phyloP scores from a whole-genome alignment of 2,113 vertebrate genomes.

The Corythornis madagascariensis region DNA sequence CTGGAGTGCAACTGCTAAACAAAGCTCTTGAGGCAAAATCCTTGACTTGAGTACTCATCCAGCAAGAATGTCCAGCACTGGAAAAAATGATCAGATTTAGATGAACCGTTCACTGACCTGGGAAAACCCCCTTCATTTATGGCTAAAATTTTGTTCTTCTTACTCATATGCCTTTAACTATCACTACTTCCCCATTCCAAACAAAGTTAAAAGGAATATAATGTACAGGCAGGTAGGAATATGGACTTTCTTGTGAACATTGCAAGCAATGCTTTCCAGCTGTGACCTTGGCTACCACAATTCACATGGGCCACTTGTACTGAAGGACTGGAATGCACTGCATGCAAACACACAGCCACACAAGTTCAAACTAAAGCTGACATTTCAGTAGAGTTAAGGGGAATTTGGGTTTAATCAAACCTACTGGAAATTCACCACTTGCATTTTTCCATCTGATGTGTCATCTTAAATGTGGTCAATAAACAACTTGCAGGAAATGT shows the following conservation, averaged over 20 bases:
- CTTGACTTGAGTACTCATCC: background rate
- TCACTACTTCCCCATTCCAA: background rate
- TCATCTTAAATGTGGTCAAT: background rate
- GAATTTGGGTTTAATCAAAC: background rate
- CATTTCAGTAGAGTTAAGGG: background rate
- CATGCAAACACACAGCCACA: background rate
- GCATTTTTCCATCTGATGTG: background rate
- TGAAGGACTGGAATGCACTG: background rate
- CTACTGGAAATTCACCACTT: slow-evolving; percentile 4
- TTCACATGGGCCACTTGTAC: background rate
- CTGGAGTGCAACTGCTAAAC: background rate
- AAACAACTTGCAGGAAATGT: background rate
- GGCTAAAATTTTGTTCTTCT: background rate
- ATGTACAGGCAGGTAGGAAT: background rate
- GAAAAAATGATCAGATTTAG: background rate
- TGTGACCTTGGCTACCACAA: background rate
- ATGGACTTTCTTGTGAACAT: background rate
- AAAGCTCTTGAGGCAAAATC: background rate
- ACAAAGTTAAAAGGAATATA: background rate
- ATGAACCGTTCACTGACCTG: background rate
- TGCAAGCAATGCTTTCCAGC: background rate
- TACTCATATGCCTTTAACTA: background rate
- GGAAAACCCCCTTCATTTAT: background rate
- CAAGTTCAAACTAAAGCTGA: background rate
- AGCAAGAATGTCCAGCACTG: background rate